phyloP scores from a whole-genome alignment of 2,113 vertebrate species.

The Gallinago jamesoni region DNA sequence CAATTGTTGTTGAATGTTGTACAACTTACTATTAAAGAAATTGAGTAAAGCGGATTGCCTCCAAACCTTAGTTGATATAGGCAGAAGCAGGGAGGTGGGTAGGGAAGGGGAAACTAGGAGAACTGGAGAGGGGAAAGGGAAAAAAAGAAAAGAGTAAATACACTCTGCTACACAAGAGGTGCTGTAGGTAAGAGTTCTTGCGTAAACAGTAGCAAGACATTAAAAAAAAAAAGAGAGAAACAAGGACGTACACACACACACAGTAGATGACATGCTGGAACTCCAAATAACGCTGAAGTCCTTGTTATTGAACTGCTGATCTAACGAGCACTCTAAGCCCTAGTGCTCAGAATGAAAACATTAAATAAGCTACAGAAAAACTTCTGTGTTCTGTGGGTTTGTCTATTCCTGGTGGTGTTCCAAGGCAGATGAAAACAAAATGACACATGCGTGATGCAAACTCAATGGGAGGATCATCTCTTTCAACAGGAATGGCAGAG shows the following conservation, averaged over 20 bases:
- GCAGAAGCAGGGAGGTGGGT: not conserved
- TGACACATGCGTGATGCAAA: not conserved
- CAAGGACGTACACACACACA: rapidly evolving
- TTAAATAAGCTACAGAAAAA: conserved; percentile 16
- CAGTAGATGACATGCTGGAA: not conserved
- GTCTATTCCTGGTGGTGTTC: conserved; percentile 14
- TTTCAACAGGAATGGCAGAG: not conserved
- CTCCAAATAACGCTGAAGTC: not conserved
- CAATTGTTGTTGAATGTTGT: not conserved
- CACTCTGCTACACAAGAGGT: not conserved
- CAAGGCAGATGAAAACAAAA: conserved; percentile 14
- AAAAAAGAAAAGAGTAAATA: not conserved
- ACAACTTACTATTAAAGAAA: not conserved
- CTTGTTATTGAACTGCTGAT: not conserved
- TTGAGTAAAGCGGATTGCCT: not conserved
- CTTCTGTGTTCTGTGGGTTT: not conserved
- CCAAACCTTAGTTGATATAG: not conserved
- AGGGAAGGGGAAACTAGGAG: not conserved
- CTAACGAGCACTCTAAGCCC: not conserved
- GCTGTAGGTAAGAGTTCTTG: not conserved
- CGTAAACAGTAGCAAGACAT: not conserved
- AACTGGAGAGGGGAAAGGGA: not conserved
- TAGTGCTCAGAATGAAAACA: not conserved
- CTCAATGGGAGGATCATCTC: not conserved
- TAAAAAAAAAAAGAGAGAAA: not conserved